Evolutionary conservation across 53 echinoderm and acorn worm genomes (phyloP).

Genomic region (Henricia sp.): DNA sequence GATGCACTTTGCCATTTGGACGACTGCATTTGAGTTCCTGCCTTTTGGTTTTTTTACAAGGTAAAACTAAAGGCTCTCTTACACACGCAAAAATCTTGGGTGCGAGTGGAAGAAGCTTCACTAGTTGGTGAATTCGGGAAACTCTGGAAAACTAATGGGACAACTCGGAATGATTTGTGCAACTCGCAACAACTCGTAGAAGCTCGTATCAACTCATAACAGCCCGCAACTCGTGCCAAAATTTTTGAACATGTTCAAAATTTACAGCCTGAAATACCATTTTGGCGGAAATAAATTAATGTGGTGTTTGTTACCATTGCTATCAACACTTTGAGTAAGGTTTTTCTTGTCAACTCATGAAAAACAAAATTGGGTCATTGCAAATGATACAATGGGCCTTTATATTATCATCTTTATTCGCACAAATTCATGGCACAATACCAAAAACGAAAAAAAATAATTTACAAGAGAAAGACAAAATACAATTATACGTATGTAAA

Average conservation of each 20-base stretch:
- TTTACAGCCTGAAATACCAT: no score
- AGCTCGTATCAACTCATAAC: neutral
- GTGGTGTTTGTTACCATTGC: no score
- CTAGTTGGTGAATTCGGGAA: neutral
- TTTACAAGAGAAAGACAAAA: no score
- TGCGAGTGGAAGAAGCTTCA: neutral
- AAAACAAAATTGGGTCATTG: no score
- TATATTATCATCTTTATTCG: no score
- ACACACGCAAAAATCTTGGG: neutral
- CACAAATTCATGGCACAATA: no score
- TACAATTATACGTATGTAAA: no score
- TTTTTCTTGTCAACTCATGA: no score
- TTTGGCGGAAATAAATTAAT: no score
- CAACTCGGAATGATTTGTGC: neutral
- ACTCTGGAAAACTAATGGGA: neutral
- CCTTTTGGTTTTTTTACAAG: constrained; percentile 72
- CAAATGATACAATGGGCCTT: no score
- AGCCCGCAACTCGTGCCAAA: neutral
- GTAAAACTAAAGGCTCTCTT: constrained; percentile 26
- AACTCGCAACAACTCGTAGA: neutral
- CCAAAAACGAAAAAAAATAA: no score
- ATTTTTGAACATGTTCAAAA: neutral
- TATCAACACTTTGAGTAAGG: no score
- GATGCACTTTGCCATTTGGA: constrained; percentile 75
- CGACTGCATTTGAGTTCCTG: constrained; percentile 82